phyloP scores from a whole-genome alignment of 1,140 invertebrate genomes.

The Ericerus pela region DNA sequence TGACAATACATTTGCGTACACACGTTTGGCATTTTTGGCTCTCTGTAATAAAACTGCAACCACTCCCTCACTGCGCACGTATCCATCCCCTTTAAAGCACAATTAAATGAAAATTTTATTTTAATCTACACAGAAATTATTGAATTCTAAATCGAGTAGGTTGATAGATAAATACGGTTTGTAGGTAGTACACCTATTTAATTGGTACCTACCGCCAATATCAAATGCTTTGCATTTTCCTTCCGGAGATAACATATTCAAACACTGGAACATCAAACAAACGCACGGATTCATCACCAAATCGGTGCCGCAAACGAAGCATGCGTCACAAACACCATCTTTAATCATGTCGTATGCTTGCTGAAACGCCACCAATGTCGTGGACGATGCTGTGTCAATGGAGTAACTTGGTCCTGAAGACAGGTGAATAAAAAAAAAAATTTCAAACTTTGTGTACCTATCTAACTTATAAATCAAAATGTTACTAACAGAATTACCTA shows the following conservation, averaged over 20 bases:
- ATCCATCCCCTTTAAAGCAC: constrained; percentile 38
- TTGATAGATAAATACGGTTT: background rate
- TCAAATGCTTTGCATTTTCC: constrained; percentile 18
- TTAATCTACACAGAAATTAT: background rate
- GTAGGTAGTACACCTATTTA: background rate
- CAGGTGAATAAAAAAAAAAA: no score
- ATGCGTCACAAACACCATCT: constrained; percentile 42
- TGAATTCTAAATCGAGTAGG: background rate
- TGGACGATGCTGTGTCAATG: constrained; percentile 21
- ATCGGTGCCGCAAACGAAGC: constrained; percentile 43
- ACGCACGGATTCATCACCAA: constrained; percentile 42
- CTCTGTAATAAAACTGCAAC: constrained; percentile 42
- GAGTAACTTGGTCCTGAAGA: constrained; percentile 21
- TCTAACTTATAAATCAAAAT: no score
- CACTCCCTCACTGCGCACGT: constrained; percentile 44
- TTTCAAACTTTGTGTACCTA: no score
- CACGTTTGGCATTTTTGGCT: constrained; percentile 34
- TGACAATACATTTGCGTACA: constrained; percentile 43
- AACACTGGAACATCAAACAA: constrained; percentile 33
- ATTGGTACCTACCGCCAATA: constrained; percentile 1
- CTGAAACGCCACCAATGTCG: constrained; percentile 18
- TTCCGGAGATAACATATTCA: constrained; percentile 17
- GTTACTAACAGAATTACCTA: no score
- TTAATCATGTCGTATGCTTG: constrained; percentile 39
- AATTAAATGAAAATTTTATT: background rate